phyloP scores from a whole-genome alignment of 2,888 invertebrate genomes.

The Apamea monoglypha region DNA sequence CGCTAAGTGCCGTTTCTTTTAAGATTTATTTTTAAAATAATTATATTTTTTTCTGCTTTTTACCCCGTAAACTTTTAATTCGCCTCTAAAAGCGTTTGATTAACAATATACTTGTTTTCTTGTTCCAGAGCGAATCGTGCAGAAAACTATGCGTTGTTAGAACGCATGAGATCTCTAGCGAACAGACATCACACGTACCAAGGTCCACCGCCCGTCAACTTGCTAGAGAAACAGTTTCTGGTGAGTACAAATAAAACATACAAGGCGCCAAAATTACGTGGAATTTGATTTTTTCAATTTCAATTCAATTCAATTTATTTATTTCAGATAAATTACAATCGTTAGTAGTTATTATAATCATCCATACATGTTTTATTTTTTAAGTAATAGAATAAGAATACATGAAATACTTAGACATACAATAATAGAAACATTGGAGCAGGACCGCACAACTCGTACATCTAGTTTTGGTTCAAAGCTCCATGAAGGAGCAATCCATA shows the following conservation, averaged over 20 bases:
- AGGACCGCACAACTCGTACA: no score
- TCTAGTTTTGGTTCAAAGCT: no score
- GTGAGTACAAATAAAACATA: slow-evolving; percentile 79
- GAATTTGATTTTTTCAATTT: not conserved
- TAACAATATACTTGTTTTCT: slow-evolving; percentile 38
- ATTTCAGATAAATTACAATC: no score
- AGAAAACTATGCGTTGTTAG: slow-evolving; percentile 87
- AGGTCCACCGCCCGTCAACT: slow-evolving; percentile 91
- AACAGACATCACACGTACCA: slow-evolving; percentile 87
- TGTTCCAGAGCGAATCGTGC: slow-evolving; percentile 83
- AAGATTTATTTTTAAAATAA: no score
- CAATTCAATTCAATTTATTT: no score
- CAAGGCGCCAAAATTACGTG: not conserved
- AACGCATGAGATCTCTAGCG: slow-evolving; percentile 86
- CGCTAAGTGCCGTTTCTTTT: no score
- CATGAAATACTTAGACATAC: no score
- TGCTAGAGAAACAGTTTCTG: slow-evolving; percentile 94
- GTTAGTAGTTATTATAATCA: no score
- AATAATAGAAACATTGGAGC: no score
- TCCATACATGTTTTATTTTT: no score
- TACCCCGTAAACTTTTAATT: not conserved
- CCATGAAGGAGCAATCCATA: no score
- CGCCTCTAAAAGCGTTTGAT: not conserved
- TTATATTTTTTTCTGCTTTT: not conserved
- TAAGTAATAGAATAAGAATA: no score